Evolutionary conservation across 2,888 invertebrate species (phyloP), one percentile per base, ranked within the genome.

Genomic region (Drosophila buzzatii): DNA sequence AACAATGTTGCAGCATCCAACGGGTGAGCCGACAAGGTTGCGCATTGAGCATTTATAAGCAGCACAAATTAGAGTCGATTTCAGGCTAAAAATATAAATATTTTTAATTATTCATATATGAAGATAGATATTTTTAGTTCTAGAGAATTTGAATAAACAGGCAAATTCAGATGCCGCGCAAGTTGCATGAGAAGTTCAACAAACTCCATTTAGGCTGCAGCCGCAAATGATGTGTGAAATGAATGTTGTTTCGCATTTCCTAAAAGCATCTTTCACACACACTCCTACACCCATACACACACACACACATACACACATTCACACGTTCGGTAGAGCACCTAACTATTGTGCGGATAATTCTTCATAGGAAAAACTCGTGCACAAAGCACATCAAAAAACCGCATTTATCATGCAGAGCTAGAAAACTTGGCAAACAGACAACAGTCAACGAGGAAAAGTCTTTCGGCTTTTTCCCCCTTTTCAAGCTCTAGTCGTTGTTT

Each of bases 321-420:
- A 56, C 35, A 47, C 59, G 20, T 55, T 18, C 56, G 49, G 39
- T 39, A 57, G 44, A 68, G 39, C 70, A 58, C 52, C 53, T 33
- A 60, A 70, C 51, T 42, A 39, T 51, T 56, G 49, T 45, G 27
- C 2, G 42, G 5, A 56, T 56, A 71, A 60, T 39, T 31, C n/a
- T 60, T 49, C 60, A 67, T 42, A 52, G 39, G 37, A 58, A 61
- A 44, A 47, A 62, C 52, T 53, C 20, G 45, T 42, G 55, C 57
- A 55, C 33, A 60, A 20, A 65, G 49, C 41, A 74, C 73, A 75
- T 74, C 75, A 83, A 83, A 72, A 70, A 72, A 62, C 89, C 72
- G 71, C 85, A 89, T 89, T 84, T 79, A 84, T 84, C 82, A 73
- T 70, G 74, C 51, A 66, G 60, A 79, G 70, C 60, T 81, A 42